Evolutionary conservation across 2,888 invertebrate species (phyloP).

Genomic region (Acanthococcus lagerstroemiae): DNA sequence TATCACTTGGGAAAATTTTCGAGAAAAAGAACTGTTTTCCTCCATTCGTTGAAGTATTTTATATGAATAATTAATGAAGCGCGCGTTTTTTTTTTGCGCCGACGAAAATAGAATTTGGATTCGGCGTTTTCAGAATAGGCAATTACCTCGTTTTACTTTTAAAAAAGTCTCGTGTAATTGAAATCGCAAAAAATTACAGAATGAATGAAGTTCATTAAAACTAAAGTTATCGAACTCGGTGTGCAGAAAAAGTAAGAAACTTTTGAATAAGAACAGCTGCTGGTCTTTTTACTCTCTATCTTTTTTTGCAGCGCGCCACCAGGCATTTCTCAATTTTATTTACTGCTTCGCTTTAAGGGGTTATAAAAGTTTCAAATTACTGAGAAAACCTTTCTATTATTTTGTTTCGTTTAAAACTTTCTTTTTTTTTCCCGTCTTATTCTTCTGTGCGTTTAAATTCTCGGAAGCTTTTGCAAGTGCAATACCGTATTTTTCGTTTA

Average conservation of each 20-base stretch:
- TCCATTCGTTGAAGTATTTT: no score
- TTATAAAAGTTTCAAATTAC: conserved; percentile 27
- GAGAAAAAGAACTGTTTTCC: no score
- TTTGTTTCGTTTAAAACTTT: conserved; percentile 24
- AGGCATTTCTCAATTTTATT: conserved; percentile 25
- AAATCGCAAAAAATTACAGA: conserved; percentile 22
- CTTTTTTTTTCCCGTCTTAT: background rate
- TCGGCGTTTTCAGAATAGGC: background rate
- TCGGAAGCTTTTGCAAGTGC: conserved; percentile 1
- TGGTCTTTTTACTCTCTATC: no score
- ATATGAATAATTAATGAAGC: background rate
- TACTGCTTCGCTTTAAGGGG: conserved; percentile 24
- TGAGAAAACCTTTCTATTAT: conserved; percentile 24
- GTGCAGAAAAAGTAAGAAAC: conserved; percentile 9
- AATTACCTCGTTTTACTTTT: background rate
- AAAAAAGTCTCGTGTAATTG: conserved; percentile 12
- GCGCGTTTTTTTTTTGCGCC: background rate
- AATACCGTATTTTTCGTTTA: conserved; percentile 8
- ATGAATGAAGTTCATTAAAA: conserved; percentile 27
- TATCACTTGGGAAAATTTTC: no score
- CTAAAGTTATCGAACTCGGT: conserved; percentile 12
- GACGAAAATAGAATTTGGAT: background rate
- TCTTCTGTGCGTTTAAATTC: background rate
- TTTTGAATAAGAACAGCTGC: conserved; percentile 16
- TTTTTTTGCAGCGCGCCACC: conserved; percentile 18